A percentile compares a stretch with the other conserved stretches of the same genome.
Conservation (phyloP, 2,113 vertebrate genomes). For the Colossoma macropomum region DNA sequence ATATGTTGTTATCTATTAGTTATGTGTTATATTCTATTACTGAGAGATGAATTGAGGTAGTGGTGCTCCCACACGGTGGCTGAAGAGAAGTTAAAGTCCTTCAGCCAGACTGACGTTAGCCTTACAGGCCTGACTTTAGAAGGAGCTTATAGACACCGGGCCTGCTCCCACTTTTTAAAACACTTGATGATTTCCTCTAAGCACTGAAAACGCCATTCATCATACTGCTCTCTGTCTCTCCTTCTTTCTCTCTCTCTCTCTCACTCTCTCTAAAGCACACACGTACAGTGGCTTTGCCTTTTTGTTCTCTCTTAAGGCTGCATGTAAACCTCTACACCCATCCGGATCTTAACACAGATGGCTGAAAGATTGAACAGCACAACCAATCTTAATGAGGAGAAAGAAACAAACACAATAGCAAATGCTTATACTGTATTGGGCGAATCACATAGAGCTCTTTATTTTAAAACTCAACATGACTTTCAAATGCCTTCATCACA, state of each 20-base stretch:
- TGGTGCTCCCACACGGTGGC: background rate
- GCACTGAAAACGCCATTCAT: background rate
- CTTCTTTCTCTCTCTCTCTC: background rate
- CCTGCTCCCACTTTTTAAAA: background rate
- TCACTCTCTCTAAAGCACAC: background rate
- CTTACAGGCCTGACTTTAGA: background rate
- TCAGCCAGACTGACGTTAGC: background rate
- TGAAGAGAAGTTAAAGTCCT: background rate
- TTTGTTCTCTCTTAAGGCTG: background rate
- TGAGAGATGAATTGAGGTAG: background rate
- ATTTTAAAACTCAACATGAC: background rate
- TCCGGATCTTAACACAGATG: background rate
- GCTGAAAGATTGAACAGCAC: background rate
- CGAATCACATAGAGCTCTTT: background rate
- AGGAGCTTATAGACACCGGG: background rate
- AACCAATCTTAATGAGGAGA: background rate
- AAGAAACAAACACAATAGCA: background rate
- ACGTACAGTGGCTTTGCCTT: conserved; percentile 3
- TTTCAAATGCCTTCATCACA: background rate
- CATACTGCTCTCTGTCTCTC: background rate
- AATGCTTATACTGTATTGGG: background rate
- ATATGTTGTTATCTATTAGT: background rate
- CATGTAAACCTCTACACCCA: background rate
- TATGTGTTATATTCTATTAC: background rate
- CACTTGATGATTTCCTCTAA: background rate